phyloP scores from a whole-genome alignment of 2,888 invertebrate species.

The Pomacea canaliculata region DNA sequence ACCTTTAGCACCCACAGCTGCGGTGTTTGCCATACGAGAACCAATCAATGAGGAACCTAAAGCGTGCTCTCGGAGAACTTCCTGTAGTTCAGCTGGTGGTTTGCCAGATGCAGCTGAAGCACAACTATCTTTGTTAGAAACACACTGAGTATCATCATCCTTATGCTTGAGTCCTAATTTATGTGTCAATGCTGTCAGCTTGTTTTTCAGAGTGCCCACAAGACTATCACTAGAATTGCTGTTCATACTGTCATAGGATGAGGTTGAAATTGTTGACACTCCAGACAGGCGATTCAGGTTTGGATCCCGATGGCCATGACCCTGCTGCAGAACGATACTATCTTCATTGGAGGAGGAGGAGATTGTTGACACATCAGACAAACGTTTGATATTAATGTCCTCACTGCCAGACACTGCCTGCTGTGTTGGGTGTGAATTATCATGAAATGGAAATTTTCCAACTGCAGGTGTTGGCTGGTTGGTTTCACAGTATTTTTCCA shows the following conservation, averaged over 20 bases:
- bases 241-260: constrained; percentile 56
- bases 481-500: constrained; percentile 51
- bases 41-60: constrained; percentile 54
- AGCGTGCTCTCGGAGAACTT: constrained; percentile 46
- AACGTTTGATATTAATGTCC: constrained; percentile 34
- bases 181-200: constrained; percentile 49
- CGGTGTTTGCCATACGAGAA: constrained; percentile 46
- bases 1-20: constrained; percentile 14
- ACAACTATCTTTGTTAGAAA: constrained; percentile 1
- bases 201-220: constrained; percentile 56
- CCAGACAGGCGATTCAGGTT: constrained; percentile 48
- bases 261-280: constrained; percentile 51
- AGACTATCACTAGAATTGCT: constrained; percentile 41
- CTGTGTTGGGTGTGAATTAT: neutral
- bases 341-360: constrained; percentile 55
- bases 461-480: constrained; percentile 35
- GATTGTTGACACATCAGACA: constrained; percentile 45
- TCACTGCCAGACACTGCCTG: neutral
- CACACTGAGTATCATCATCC: constrained; percentile 16
- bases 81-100: constrained; percentile 41
- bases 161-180: constrained; percentile 27
- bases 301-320: constrained; percentile 38
- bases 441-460: neutral
- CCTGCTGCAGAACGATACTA: constrained; percentile 23
- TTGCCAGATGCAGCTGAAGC: constrained; percentile 1